Base-by-base conservation (phyloP, 2,797 vertebrate genomes). In the Paedocypris micromegethes region DNA sequence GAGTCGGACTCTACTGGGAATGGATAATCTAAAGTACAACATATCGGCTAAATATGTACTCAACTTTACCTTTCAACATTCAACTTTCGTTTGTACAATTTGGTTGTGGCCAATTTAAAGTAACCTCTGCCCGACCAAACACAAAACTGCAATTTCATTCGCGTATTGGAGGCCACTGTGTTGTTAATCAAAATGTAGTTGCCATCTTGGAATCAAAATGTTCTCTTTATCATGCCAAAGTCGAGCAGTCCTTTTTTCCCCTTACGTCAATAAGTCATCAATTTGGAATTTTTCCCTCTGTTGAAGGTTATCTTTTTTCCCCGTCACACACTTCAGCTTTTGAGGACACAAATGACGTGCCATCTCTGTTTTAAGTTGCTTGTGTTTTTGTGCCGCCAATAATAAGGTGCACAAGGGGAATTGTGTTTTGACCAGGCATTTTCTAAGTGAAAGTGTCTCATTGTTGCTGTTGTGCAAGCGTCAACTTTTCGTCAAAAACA, bases 391-490 rank as follows among this genome's bases (percentile, higher is more conserved):
- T 81, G 75, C 8, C n/a, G 47, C 7, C 78, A 86, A 87, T 85
- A 85, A 84, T 83, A 77, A 79, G 61, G 54, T 82, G 77, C 79
- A 84, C 81, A 78, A 83, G 83, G 72, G 80, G 71, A 23, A 23
- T 80, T 80, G 75, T 84, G 85, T 83, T 87, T 88, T 71, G 58
- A 65, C 9, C 61, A 46, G 60, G 65, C 52, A 46, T 57, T 78
- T 83, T 86, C 88, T 90, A 88, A 90, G 89, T 90, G 88, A 87
- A 84, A 87, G 79, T 77, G 81, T 78, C 79, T 83, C 86, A 78
- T 85, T 74, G 68, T 65, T 54, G 53, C 66, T 56, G 46, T 41
- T 46, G 83, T 84, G 81, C 81, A 81, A 75, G 83, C 80, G 85
- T 88, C 84, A 90, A 86, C 46, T 72, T 75, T 50, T 58, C 77